These are phyloP conservation scores for Drosophila ironensis DNA, from an alignment of 1,140 invertebrate genomes.

Conservation along the genomic window DNA sequence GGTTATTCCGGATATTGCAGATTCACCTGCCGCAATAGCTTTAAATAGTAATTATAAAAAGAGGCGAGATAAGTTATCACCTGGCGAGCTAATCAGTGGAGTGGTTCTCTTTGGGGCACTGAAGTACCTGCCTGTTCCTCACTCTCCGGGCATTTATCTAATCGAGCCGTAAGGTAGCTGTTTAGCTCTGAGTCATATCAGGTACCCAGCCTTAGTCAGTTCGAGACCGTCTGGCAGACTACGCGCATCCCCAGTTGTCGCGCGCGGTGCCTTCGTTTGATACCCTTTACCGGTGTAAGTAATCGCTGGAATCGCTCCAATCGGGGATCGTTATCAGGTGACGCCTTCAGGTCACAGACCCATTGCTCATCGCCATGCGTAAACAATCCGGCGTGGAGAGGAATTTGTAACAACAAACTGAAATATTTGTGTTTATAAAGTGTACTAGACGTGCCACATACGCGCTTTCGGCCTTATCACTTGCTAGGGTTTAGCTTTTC, in stretches of 20 bases:
- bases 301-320: neutral
- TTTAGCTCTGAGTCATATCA: conserved; percentile 24
- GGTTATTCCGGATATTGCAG: too few species aligned
- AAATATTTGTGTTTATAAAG: too few species aligned
- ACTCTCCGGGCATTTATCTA: conserved; percentile 39
- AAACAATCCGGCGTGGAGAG: neutral
- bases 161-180: conserved; percentile 5
- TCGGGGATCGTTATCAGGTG: conserved; percentile 1
- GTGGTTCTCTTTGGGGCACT: neutral
- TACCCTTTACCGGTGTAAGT: conserved; percentile 31
- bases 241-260: neutral
- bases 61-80: conserved; percentile 3
- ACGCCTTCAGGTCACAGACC: neutral
- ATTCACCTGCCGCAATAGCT: too few species aligned
- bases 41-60: neutral
- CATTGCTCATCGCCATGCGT: neutral
- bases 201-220: conserved; percentile 10
- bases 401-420: too few species aligned
- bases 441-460: too few species aligned
- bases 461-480: too few species aligned
- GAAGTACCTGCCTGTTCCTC: neutral
- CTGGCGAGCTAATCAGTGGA: neutral
- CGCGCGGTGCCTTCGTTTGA: neutral
- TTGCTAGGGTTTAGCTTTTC: too few species aligned
- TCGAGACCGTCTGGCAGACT: conserved; percentile 1